Conservation (phyloP, 2,797 vertebrate species). For the Amblyraja radiata region DNA sequence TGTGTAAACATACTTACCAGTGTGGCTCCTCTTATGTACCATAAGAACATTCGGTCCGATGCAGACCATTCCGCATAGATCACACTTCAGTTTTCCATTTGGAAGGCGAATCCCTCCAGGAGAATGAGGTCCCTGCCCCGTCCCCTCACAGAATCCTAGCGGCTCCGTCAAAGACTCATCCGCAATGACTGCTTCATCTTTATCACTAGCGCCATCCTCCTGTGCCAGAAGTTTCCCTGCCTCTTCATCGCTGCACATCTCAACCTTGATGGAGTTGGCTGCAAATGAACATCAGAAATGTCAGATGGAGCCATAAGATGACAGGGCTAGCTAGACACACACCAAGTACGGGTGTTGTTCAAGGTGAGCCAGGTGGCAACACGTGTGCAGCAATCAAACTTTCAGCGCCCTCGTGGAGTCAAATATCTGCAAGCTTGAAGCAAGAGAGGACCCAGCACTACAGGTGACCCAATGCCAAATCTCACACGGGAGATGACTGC, state of each 20-base stretch:
- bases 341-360: constrained; percentile 12
- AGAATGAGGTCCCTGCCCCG: constrained; percentile 70
- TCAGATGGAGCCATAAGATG: constrained; percentile 38
- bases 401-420: neutral
- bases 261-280: constrained; percentile 92
- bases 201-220: constrained; percentile 67
- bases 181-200: constrained; percentile 53
- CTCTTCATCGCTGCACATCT: constrained; percentile 89
- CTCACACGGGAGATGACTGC: neutral
- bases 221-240: constrained; percentile 68
- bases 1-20: constrained; percentile 64
- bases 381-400: constrained; percentile 11
- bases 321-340: constrained; percentile 38
- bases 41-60: constrained; percentile 93
- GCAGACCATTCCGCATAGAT: constrained; percentile 91
- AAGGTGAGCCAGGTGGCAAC: constrained; percentile 30
- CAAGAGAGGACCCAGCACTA: neutral
- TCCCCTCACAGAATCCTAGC: constrained; percentile 67
- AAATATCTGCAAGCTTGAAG: constrained; percentile 21
- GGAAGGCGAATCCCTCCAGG: constrained; percentile 82
- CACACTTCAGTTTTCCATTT: constrained; percentile 89
- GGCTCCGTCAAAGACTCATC: constrained; percentile 48
- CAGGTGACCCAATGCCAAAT: neutral
- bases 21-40: constrained; percentile 97
- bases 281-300: constrained; percentile 39